Base-by-base conservation (phyloP, 2,888 invertebrate genomes). In the Erebia ligea region DNA sequence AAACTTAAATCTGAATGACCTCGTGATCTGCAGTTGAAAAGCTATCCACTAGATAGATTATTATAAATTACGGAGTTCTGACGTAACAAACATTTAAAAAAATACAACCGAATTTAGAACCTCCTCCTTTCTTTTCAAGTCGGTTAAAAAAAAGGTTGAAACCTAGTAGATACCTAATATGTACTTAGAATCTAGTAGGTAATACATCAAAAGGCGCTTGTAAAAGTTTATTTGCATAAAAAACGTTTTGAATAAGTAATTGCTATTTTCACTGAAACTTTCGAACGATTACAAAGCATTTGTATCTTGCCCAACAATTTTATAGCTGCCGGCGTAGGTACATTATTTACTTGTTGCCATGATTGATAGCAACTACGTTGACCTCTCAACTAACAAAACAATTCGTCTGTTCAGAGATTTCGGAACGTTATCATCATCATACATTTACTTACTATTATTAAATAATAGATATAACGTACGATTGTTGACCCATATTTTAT, bases 351-450 rank as follows among this genome's bases (percentile, higher is more conserved):
- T 62, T 34, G 58, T 70, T 67, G 17, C 67, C 13, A 66, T 73
- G 73, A 73, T 70, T 70, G 68, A 73, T 73, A 68, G 70, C 15
- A n/a, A 57, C 61, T 45, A 66, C 57, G 61, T 11, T 68, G 73
- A 73, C 70, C 65, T 73, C 70, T 70, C 61, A 64, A 62, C 67
- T 54, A 65, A 73, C 65, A 64, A 68, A 70, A 73, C 65, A 70
- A 70, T 68, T 67, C 56, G 48, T 70, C 59, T 63, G 61, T 17
- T n/a, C 42, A 19, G 65, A 73, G 61, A 70, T 70, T 70, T 65
- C 65, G 68, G 45, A 68, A 73, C 61, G 59, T 73, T 73, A 73
- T 73, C 67, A 56, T 61, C 42, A 42, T 21, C 21, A 10, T 62
- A 52, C 70, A 62, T 72, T 69, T 68, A 70, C 65, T 66, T 64